Percentiles rank a stretch among this genome's conserved stretches.
Evolutionary conservation across 2,888 invertebrate species (phyloP).

Genomic region (Agrotis exclamationis): DNA sequence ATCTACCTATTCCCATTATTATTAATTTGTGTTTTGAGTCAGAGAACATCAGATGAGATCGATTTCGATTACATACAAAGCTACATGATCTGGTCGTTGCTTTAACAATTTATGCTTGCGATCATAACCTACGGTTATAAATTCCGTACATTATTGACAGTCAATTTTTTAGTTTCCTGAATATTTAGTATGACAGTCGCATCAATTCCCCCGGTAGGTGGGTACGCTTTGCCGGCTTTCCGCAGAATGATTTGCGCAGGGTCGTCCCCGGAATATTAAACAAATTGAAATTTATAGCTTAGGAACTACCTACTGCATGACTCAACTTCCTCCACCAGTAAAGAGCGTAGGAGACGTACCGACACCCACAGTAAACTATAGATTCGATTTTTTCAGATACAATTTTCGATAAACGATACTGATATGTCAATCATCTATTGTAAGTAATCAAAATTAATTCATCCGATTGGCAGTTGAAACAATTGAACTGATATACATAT

Average conservation of each 20-base stretch:
- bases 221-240: slow-evolving; percentile 61
- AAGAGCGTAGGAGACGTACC: slow-evolving; percentile 69
- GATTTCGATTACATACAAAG: slow-evolving; percentile 36
- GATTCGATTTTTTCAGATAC: slow-evolving; percentile 55
- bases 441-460: slow-evolving; percentile 78
- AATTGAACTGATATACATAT: slow-evolving; percentile 75
- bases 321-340: slow-evolving; percentile 78
- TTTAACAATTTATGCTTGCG: slow-evolving; percentile 33
- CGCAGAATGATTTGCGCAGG: slow-evolving; percentile 70
- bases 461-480: slow-evolving; percentile 80
- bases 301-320: slow-evolving; percentile 74
- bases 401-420: slow-evolving; percentile 72
- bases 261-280: slow-evolving; percentile 79
- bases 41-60: slow-evolving; percentile 41
- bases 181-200: slow-evolving; percentile 60
- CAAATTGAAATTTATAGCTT: slow-evolving; percentile 76
- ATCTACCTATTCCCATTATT: slow-evolving; percentile 8
- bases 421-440: slow-evolving; percentile 85
- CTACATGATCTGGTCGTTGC: slow-evolving; percentile 47
- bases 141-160: slow-evolving; percentile 35
- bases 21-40: slow-evolving; percentile 21
- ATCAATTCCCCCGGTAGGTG: slow-evolving; percentile 55
- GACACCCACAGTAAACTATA: slow-evolving; percentile 71
- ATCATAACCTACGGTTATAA: slow-evolving; percentile 39
- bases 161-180: slow-evolving; percentile 48